Evolutionary conservation across 1,140 invertebrate species (phyloP), one percentile per base, ranked within the genome.

Genomic region (Diachasma alloeum): DNA sequence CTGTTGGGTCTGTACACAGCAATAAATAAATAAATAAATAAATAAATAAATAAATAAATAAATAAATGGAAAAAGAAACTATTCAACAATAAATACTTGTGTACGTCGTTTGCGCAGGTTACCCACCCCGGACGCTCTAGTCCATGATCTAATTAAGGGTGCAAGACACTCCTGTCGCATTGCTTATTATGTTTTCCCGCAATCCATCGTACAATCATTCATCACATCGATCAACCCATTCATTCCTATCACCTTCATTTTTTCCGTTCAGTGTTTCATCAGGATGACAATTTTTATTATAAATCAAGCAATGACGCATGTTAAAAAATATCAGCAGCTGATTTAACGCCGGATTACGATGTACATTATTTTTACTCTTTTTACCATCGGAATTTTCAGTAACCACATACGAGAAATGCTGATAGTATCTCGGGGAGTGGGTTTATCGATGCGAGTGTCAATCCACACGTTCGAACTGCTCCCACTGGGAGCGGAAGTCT

Each of bases 141-240:
- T 19, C 63, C 63, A 53, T 75, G 67, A 75, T 69, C 74, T 70
- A 75, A 75, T 75, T 75, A 17, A 11, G 36, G n/a, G 53, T 24
- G 9, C 22, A n/a, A n/a, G n/a, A 59, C 9, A 19, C 11, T 19
- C 9, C 4, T 22, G 22, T 39, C 39, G 42, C 22, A 37, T 67
- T 24, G 17, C 36, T 5, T 6, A 74, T 42, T n/a, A 42, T 48
- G 59, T 74, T 74, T 74, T 67, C 39, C 36, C 42, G 63, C 22
- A 74, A 74, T 46, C 22, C 53, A 59, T 59, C 53, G 53, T 22
- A 36, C 48, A 15, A 36, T 53, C 15, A 72, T 22, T 42, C 66
- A 66, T 67, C 17, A n/a, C 17, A 44, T 48, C 5, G 44, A 59
- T 74, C 56, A 66, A 66, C 59, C 17, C 36, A 42, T 66, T 67